Evolutionary conservation across 1,140 invertebrate species (phyloP), one percentile per base, ranked within the genome.

Genomic region (Thereuonema tuberculata): DNA sequence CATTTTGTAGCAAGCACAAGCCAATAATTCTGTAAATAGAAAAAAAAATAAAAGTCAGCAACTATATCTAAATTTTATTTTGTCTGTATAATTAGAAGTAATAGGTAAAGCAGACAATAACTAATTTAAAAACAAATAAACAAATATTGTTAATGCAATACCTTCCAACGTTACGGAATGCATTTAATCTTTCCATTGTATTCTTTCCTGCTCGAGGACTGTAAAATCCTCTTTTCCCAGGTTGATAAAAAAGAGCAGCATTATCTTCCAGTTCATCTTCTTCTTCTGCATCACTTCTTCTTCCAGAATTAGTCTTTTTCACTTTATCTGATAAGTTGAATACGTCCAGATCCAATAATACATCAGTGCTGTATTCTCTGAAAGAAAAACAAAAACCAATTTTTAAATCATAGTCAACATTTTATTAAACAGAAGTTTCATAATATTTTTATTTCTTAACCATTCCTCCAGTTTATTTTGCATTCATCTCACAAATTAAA

Each of bases 91-190:
- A 66, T 27, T 60, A 25, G 43, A 28, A 60, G 56, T 48, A 64
- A 61, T 60, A 26, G 21, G 9, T 50, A 50, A 21, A n/a, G n/a
- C 14, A n/a, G 23, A 58, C 27, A 57, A 17, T 28, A 25, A 28
- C 59, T 23, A 66, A 58, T 57, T 24, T 23, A 46, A 29, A 28
- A 49, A 55, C 2, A 54, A 20, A 52, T 1, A 48, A 23, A 54
- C n/a, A 59, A 50, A 23, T 20, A 28, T 46, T 62, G 26, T 14
- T 52, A 50, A 57, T 50, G 23, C 67, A 68, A 63, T 70, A 92
- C 89, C 92, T 85, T 75, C 96, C 96, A 62, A 98, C 92, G 78
- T 99, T 99, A 70, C 95, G 84, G 78, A 98, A 99, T 61, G 94
- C 96, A 76, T 97, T 98, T 28, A 98, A 76, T 62, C 96, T 78